Evolutionary conservation across 2,113 vertebrate genomes (phyloP).

Genomic region (Cololabis saira): DNA sequence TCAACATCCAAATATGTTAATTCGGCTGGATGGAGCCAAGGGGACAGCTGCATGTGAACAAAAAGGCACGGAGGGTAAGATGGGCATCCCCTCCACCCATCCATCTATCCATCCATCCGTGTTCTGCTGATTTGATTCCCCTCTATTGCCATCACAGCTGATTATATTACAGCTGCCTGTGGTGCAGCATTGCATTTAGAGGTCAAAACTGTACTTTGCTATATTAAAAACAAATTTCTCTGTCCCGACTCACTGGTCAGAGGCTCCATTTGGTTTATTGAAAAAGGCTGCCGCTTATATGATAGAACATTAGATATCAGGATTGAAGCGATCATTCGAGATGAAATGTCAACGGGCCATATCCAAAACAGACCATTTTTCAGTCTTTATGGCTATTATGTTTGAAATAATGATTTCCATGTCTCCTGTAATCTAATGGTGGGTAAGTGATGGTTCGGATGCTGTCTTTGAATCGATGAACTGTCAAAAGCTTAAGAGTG

Average conservation of each 20-base stretch:
- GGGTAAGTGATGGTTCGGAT: conserved; percentile 62
- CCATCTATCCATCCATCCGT: conserved; percentile 51
- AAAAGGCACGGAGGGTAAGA: conserved; percentile 45
- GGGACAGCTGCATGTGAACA: conserved; percentile 23
- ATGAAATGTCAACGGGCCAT: conserved; percentile 63
- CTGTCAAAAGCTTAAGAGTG: conserved; percentile 50
- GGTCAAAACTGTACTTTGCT: conserved; percentile 67
- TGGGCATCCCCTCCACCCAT: conserved; percentile 7
- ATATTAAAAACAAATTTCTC: conserved; percentile 74
- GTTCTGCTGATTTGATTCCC: conserved; percentile 63
- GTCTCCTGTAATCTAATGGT: conserved; percentile 69
- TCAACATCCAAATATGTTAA: conserved; percentile 59
- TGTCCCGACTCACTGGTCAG: conserved; percentile 57
- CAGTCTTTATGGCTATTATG: conserved; percentile 62
- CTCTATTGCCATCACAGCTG: conserved; percentile 67
- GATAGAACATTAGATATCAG: conserved; percentile 52
- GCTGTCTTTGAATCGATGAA: conserved; percentile 62
- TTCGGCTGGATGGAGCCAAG: conserved; percentile 20
- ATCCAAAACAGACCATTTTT: conserved; percentile 66
- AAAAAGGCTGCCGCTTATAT: conserved; percentile 52
- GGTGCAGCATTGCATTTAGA: conserved; percentile 65
- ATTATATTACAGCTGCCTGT: conserved; percentile 62
- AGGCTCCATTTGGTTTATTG: conserved; percentile 68
- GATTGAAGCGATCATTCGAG: conserved; percentile 47
- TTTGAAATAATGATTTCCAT: conserved; percentile 65